Evolutionary conservation across 2,797 vertebrate genomes (phyloP).

Genomic region (Neomorphus geoffroyi): DNA sequence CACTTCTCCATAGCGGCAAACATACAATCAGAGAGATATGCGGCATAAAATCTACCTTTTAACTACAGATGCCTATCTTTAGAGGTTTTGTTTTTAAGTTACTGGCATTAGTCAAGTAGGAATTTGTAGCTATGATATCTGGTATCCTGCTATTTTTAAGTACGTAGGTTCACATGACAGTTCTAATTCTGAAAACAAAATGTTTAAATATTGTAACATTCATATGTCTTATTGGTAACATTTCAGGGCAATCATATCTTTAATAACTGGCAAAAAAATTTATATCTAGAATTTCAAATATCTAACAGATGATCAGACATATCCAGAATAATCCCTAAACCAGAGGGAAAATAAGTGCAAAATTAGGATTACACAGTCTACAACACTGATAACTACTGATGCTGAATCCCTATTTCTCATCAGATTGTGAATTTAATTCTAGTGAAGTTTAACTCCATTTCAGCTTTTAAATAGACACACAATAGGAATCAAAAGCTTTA

Average conservation of each 20-base stretch:
- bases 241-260: not conserved
- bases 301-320: not conserved
- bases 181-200: not conserved
- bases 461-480: not conserved
- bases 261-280: not conserved
- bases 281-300: not conserved
- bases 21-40: not conserved
- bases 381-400: not conserved
- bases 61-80: not conserved
- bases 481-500: not conserved
- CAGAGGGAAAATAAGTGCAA: not conserved
- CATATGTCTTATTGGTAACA: not conserved
- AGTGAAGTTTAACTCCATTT: not conserved
- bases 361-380: not conserved
- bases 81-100: not conserved
- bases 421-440: not conserved
- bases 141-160: not conserved
- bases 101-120: not conserved
- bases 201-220: not conserved
- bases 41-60: not conserved
- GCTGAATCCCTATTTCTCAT: not conserved
- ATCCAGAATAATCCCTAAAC: not conserved
- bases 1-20: not conserved
- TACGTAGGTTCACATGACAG: not conserved
- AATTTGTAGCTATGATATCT: not conserved